phyloP scores from a whole-genome alignment of 2,797 vertebrate genomes.

The Leptodactylus fallax region DNA sequence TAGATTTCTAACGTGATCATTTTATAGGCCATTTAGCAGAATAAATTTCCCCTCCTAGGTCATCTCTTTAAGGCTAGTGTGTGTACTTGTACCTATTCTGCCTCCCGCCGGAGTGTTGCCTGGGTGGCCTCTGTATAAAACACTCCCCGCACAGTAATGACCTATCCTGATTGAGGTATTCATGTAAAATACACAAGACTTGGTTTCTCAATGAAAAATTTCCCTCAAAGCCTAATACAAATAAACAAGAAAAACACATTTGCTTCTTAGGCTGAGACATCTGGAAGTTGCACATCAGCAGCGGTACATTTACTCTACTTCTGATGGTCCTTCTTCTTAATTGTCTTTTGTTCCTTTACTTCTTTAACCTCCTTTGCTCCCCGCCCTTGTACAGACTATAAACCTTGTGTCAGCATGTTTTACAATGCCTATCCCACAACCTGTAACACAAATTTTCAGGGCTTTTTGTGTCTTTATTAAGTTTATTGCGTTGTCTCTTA shows the following conservation, averaged over 20 bases:
- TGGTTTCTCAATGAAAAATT: background rate
- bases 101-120: background rate
- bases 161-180: background rate
- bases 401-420: constrained; percentile 19
- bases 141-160: background rate
- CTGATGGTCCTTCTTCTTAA: background rate
- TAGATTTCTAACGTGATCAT: background rate
- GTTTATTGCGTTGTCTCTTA: background rate
- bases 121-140: background rate
- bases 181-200: background rate
- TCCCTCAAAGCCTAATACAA: background rate
- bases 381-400: background rate
- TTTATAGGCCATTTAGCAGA: background rate
- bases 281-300: constrained; percentile 1
- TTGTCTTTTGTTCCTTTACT: constrained; percentile 11
- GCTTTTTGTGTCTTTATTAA: background rate
- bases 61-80: background rate
- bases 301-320: background rate
- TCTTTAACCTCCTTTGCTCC: background rate
- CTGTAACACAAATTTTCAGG: background rate
- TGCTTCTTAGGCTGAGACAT: background rate
- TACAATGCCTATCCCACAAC: background rate
- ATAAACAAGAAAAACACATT: constrained; percentile 15
- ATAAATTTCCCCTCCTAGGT: background rate
- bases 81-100: background rate